Conservation (phyloP, 2,797 vertebrate species). For the Vireo griseus region DNA sequence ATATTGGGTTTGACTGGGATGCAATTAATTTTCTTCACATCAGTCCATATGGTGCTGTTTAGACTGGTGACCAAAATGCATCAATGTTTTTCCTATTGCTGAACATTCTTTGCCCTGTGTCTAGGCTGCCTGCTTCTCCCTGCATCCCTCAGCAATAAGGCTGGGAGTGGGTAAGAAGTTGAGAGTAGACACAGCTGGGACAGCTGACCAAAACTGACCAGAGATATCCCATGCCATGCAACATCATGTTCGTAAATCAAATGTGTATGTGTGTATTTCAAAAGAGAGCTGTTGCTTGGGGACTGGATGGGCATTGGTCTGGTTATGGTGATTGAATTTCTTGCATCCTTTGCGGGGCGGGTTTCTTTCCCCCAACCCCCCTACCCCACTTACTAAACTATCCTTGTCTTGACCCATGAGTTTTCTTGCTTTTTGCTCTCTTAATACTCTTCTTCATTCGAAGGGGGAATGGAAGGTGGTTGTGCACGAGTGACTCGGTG, state of each 20-base stretch:
- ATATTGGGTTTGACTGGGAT: not conserved
- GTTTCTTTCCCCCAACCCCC: fast-evolving
- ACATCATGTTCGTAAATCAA: not conserved
- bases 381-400: not conserved
- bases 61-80: not conserved
- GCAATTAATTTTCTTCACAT: not conserved
- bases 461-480: not conserved
- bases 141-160: fast-evolving
- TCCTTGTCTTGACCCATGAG: not conserved
- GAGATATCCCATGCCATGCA: not conserved
- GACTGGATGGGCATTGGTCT: not conserved
- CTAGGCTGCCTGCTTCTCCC: not conserved
- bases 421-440: not conserved
- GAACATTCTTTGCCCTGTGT: not conserved
- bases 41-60: not conserved
- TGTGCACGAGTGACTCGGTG: fast-evolving
- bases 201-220: not conserved
- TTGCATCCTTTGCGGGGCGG: fast-evolving
- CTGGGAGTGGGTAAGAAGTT: not conserved
- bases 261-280: not conserved
- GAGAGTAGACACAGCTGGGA: not conserved
- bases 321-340: not conserved
- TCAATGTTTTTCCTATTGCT: fast-evolving
- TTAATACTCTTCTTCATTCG: fast-evolving
- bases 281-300: not conserved